A percentile compares a stretch with the other conserved stretches of the same genome.
Evolutionary conservation across 2,113 vertebrate genomes (phyloP).

Genomic region (Merops nubicus): DNA sequence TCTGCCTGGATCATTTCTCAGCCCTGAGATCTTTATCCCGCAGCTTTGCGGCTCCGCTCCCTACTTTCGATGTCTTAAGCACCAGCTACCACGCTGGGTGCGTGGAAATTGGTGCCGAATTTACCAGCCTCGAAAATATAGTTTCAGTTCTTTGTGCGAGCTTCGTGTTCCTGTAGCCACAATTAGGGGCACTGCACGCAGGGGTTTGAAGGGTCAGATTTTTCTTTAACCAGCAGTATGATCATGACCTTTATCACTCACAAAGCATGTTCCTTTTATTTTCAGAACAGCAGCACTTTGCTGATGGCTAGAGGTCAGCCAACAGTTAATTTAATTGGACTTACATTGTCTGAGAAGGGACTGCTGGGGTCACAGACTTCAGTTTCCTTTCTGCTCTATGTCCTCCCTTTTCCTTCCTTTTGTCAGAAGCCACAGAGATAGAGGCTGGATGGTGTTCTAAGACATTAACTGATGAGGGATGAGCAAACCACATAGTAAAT

Average conservation of each 20-base stretch:
- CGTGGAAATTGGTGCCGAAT: not conserved
- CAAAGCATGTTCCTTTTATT: not conserved
- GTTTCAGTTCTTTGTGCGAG: not conserved
- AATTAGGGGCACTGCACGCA: not conserved
- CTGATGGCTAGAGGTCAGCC: not conserved
- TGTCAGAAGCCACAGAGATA: not conserved
- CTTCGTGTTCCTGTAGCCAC: fast-evolving
- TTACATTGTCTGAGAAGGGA: not conserved
- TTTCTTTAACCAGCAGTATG: not conserved
- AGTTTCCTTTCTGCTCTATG: not conserved
- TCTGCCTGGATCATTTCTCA: not conserved
- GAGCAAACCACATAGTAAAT: not conserved
- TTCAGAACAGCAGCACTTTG: not conserved
- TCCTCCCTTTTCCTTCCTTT: too few relatives aligned
- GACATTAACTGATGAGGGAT: not conserved
- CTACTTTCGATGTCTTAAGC: not conserved
- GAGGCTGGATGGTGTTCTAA: not conserved
- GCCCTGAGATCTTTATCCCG: not conserved
- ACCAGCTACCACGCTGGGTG: fast-evolving
- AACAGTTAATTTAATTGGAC: not conserved
- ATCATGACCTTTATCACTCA: not conserved
- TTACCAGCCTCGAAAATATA: not conserved
- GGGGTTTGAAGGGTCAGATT: not conserved
- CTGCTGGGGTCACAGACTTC: not conserved
- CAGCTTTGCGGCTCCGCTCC: fast-evolving